These are phyloP conservation scores for Rousettus leschenaultii DNA, from an alignment of 2,113 vertebrate species.

Conservation along the genomic window DNA sequence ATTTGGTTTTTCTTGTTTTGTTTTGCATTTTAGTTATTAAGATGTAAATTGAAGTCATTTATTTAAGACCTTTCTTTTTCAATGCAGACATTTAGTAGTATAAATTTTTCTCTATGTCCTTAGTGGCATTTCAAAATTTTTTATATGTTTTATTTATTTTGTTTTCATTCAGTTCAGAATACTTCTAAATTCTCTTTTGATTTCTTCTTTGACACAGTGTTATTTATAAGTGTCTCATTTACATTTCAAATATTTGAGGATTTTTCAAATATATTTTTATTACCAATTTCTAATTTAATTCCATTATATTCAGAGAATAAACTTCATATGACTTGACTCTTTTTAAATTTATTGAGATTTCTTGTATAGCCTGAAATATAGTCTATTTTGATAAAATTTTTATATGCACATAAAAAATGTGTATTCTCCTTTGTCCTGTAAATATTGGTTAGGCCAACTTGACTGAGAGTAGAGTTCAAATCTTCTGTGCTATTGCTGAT, in stretches of 20 bases:
- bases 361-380: neutral
- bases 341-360: neutral
- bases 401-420: neutral
- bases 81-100: neutral
- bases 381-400: neutral
- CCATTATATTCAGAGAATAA: neutral
- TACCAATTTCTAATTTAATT: neutral
- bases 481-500: neutral
- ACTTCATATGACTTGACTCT: neutral
- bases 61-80: neutral
- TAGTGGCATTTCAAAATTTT: neutral
- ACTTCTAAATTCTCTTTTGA: neutral
- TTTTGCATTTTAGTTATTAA: neutral
- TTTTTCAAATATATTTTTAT: neutral
- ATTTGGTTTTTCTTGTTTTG: neutral
- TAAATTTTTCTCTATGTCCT: neutral
- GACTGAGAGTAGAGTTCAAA: neutral
- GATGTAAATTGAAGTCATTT: neutral
- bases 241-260: neutral
- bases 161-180: conserved; percentile 19
- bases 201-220: neutral
- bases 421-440: neutral
- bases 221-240: neutral
- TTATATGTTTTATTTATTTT: neutral
- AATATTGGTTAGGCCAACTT: neutral